These are phyloP conservation scores for Oceanodroma tethys DNA, from an alignment of 2,113 vertebrate species.

Conservation along the genomic window DNA sequence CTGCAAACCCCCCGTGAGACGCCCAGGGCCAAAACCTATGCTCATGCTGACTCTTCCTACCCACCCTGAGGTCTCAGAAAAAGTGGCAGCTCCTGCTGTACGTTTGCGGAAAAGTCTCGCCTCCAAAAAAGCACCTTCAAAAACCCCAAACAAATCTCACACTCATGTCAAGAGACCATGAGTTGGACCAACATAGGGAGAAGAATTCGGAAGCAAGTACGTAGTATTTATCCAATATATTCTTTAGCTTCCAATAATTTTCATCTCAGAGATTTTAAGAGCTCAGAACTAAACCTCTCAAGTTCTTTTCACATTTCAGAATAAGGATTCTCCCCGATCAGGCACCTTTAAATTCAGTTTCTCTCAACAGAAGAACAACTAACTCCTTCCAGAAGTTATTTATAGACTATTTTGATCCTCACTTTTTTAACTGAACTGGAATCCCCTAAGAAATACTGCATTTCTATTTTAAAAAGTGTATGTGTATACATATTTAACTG, in stretches of 20 bases:
- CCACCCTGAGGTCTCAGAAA: not conserved
- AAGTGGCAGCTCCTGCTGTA: not conserved
- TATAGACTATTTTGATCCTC: not conserved
- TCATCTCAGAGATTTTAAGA: not conserved
- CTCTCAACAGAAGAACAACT: not conserved
- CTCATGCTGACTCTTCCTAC: not conserved
- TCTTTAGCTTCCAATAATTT: not conserved
- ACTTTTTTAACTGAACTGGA: not conserved
- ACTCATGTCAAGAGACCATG: not conserved
- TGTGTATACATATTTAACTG: not conserved
- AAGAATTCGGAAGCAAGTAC: not conserved
- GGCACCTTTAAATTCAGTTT: not conserved
- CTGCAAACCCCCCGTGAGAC: not conserved
- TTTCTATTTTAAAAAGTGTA: not conserved
- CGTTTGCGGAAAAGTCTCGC: rapidly evolving
- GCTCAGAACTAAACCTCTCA: not conserved
- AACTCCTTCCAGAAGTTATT: not conserved
- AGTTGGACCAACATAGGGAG: not conserved
- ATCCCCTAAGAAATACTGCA: not conserved
- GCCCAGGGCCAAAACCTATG: not conserved
- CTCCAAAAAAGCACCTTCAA: not conserved
- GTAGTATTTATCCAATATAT: not conserved
- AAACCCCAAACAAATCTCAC: not conserved
- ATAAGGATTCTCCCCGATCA: not conserved
- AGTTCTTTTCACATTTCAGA: not conserved